phyloP scores from a whole-genome alignment of 1,140 invertebrate species.

The Epicauta chinensis region DNA sequence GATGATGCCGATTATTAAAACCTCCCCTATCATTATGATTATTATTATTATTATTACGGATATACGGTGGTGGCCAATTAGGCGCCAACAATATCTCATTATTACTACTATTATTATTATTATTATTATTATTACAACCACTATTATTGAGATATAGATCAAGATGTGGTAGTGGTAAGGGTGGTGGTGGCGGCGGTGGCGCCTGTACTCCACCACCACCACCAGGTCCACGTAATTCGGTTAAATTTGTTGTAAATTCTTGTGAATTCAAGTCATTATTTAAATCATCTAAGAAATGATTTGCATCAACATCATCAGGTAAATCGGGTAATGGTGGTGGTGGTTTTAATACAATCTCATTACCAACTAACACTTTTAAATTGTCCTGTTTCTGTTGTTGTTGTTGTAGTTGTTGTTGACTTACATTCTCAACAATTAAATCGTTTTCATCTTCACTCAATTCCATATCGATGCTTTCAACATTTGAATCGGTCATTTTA shows the following conservation, averaged over 20 bases:
- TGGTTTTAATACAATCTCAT: slow-evolving; percentile 26
- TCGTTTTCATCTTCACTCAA: slow-evolving; percentile 61
- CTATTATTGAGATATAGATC: neutral
- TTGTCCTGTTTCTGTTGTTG: slow-evolving; percentile 5
- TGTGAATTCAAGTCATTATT: slow-evolving; percentile 23
- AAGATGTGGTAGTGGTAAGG: neutral
- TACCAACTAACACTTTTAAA: slow-evolving; percentile 7
- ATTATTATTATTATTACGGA: neutral
- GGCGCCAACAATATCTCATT: too few species aligned
- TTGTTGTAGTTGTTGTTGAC: neutral
- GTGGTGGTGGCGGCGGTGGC: neutral
- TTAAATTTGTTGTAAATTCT: slow-evolving; percentile 12
- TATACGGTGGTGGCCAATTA: neutral
- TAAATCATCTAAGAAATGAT: slow-evolving; percentile 26
- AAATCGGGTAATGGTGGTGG: slow-evolving; percentile 37
- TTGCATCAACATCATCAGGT: slow-evolving; percentile 33
- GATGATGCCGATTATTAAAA: neutral
- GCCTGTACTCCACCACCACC: neutral
- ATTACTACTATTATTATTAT: neutral
- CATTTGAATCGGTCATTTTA: slow-evolving; percentile 48
- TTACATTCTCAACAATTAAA: slow-evolving; percentile 10
- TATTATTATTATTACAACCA: neutral
- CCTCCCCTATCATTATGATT: neutral
- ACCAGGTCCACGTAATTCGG: neutral
- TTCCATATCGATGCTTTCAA: slow-evolving; percentile 65